These are phyloP conservation scores for Amphipoea lucens DNA, from an alignment of 2,888 invertebrate genomes.

Conservation along the genomic window DNA sequence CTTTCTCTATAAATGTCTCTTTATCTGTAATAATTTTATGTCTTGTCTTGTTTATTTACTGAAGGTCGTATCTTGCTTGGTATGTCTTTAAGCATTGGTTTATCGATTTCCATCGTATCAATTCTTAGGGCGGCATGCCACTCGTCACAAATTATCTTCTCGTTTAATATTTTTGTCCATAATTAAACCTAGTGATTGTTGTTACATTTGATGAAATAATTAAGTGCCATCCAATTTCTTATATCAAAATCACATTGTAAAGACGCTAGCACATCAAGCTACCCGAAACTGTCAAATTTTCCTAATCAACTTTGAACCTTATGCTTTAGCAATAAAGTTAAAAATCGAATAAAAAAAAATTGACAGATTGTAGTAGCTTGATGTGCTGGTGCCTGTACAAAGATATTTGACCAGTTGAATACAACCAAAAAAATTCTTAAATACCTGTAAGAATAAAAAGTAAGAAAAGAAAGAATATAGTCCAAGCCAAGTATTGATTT, in stretches of 20 bases:
- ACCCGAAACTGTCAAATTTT: too few species aligned
- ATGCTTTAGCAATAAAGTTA: too few species aligned
- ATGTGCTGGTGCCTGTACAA: too few species aligned
- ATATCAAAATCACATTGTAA: not conserved
- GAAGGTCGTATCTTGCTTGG: not conserved
- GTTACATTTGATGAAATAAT: too few species aligned
- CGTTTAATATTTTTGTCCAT: too few species aligned
- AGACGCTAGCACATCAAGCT: too few species aligned
- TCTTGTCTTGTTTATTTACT: not conserved
- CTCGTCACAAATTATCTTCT: not conserved
- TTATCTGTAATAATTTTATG: not conserved
- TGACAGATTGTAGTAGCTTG: too few species aligned
- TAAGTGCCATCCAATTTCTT: not conserved
- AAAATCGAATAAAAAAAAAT: too few species aligned
- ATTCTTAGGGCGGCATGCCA: not conserved
- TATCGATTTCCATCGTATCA: not conserved
- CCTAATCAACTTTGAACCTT: too few species aligned
- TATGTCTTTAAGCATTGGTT: not conserved
- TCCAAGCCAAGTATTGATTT: constrained; percentile 37
- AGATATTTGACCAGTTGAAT: not conserved
- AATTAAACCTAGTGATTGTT: not conserved
- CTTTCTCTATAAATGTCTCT: not conserved
- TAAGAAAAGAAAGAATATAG: not conserved
- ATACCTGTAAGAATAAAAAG: not conserved
- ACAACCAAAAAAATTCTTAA: not conserved